phyloP scores from a whole-genome alignment of 2,888 invertebrate genomes.

The Drosophila aldrichi region DNA sequence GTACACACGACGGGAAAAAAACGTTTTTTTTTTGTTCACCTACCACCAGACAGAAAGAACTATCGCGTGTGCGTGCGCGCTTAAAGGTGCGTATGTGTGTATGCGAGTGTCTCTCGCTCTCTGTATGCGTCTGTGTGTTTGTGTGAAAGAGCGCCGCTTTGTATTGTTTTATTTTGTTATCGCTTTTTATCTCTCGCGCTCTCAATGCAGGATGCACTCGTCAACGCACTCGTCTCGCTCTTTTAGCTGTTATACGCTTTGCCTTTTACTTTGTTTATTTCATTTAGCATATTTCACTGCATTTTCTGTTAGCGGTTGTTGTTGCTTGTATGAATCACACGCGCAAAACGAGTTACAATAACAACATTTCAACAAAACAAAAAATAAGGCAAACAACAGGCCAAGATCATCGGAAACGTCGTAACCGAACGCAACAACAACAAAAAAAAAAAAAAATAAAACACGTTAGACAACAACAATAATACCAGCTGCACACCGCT shows the following conservation, averaged over 20 bases:
- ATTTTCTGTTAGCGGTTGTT: conserved; percentile 46
- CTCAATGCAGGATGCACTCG: conserved; percentile 56
- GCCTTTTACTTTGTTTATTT: conserved; percentile 49
- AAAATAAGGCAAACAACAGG: conserved; percentile 55
- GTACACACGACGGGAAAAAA: conserved; percentile 49
- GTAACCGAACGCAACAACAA: conserved; percentile 36
- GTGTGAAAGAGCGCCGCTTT: conserved; percentile 30
- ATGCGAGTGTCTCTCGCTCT: conserved; percentile 9
- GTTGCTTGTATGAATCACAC: conserved; percentile 64
- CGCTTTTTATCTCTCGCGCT: conserved; percentile 41
- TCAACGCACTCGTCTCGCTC: conserved; percentile 26
- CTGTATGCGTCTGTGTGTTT: conserved; percentile 9
- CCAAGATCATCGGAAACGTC: conserved; percentile 73
- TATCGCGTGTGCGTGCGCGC: conserved; percentile 36
- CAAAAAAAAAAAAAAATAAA: conserved; percentile 37
- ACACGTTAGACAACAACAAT: conserved; percentile 62
- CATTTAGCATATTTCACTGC: conserved; percentile 61
- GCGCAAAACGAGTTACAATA: conserved; percentile 72
- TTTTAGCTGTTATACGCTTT: conserved; percentile 26
- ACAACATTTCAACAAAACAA: conserved; percentile 31
- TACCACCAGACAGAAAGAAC: conserved; percentile 47
- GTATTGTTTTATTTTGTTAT: conserved; percentile 50
- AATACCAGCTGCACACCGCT: conserved; percentile 50
- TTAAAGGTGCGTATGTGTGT: conserved; percentile 10
- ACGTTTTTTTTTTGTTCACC: conserved; percentile 40